These are phyloP conservation scores for Chloropsis hardwickii DNA, from an alignment of 2,113 vertebrate species.

Conservation along the genomic window DNA sequence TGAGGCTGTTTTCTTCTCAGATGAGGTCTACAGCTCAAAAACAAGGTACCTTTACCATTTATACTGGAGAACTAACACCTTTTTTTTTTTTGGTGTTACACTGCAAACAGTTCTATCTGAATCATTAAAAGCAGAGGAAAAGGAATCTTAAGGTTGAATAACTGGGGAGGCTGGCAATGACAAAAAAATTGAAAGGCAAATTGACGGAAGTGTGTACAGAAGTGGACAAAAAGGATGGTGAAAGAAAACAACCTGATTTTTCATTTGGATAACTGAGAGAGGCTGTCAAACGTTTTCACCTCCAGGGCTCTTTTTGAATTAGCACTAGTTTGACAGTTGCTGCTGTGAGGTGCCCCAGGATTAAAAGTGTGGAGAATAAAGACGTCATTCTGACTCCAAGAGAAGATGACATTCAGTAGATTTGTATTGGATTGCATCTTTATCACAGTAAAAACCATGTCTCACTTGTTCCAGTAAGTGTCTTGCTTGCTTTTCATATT, in stretches of 20 bases:
- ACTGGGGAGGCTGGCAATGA: neutral
- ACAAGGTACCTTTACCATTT: neutral
- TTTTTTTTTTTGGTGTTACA: neutral
- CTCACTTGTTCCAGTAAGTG: conserved; percentile 44
- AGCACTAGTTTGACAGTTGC: conserved; percentile 57
- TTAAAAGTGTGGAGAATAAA: conserved; percentile 66
- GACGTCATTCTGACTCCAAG: conserved; percentile 60
- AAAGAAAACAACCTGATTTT: conserved; percentile 37
- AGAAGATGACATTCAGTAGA: conserved; percentile 58
- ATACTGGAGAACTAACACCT: neutral
- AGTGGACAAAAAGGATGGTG: neutral
- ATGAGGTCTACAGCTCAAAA: neutral
- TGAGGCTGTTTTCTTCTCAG: neutral
- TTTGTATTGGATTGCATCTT: conserved; percentile 49
- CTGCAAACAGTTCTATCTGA: neutral
- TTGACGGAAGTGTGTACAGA: neutral
- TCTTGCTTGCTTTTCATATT: conserved; percentile 45
- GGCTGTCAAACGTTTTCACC: conserved; percentile 29
- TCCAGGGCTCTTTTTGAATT: conserved; percentile 63
- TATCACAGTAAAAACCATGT: conserved; percentile 47
- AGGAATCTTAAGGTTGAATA: neutral
- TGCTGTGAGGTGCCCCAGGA: conserved; percentile 60
- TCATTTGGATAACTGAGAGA: conserved; percentile 40
- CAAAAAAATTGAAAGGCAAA: neutral
- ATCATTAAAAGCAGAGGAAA: neutral